Conservation (phyloP, 2,797 vertebrate genomes). For the Molothrus aeneus region DNA sequence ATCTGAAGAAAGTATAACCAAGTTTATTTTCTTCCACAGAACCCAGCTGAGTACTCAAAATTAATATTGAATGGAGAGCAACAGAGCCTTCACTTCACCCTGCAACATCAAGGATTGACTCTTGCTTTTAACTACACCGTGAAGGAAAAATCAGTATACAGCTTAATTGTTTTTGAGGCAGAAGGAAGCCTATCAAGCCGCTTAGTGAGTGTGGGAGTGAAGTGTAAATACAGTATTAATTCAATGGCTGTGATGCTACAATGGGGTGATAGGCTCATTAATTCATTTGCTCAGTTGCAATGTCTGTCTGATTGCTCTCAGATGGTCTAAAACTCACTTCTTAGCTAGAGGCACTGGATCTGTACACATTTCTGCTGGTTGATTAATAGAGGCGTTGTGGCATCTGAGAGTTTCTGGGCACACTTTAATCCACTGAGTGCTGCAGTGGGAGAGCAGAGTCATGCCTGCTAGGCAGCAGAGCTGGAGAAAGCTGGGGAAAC, state of each 20-base stretch:
- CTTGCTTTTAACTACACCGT: conserved; percentile 61
- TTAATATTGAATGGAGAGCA: conserved; percentile 71
- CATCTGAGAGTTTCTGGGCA: conserved; percentile 50
- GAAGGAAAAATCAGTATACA: conserved; percentile 79
- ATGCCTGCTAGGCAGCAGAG: conserved; percentile 27
- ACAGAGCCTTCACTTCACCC: conserved; percentile 43
- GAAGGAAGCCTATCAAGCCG: conserved; percentile 69
- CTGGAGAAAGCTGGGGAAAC: conserved; percentile 2
- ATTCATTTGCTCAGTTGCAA: conserved; percentile 34
- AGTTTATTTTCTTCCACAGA: conserved; percentile 74
- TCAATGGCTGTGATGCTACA: conserved; percentile 35
- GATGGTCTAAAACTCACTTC: conserved; percentile 43
- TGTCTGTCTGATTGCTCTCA: conserved; percentile 46
- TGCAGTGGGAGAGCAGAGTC: conserved; percentile 43
- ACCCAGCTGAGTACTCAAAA: conserved; percentile 79
- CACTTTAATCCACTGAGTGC: conserved; percentile 34
- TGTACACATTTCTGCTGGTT: neutral
- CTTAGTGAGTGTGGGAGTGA: conserved; percentile 80
- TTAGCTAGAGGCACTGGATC: conserved; percentile 27
- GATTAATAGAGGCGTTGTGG: conserved; percentile 53
- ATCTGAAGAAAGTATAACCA: neutral
- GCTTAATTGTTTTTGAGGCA: conserved; percentile 77
- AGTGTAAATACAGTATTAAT: conserved; percentile 60
- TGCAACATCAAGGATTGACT: conserved; percentile 54
- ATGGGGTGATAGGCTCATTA: conserved; percentile 52